phyloP scores from a whole-genome alignment of 2,888 invertebrate species.

The Caenorhabditis virilis region DNA sequence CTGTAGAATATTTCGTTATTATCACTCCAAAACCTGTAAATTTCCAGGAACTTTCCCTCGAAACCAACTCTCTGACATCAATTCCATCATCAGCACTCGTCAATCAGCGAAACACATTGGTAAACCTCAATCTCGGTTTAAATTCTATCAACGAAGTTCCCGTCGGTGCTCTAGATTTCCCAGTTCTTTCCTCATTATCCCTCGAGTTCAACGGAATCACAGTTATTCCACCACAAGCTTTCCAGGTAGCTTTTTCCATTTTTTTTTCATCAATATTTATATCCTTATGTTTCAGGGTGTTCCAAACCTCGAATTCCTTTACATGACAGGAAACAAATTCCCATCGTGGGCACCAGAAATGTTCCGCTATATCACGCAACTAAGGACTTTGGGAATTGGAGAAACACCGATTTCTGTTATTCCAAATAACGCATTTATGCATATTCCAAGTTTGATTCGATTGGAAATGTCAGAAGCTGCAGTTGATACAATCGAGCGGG shows the following conservation, averaged over 20 bases:
- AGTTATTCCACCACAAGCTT: constrained; percentile 65
- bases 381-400: constrained; percentile 67
- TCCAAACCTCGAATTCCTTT: constrained; percentile 67
- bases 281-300: too few species aligned
- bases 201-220: constrained; percentile 68
- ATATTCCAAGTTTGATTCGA: constrained; percentile 66
- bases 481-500: constrained; percentile 66
- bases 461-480: constrained; percentile 69
- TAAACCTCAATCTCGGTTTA: constrained; percentile 67
- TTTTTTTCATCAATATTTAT: too few species aligned
- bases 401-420: constrained; percentile 68
- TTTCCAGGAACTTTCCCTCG: constrained; percentile 65
- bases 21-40: too few species aligned
- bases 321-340: constrained; percentile 68
- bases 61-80: constrained; percentile 63
- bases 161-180: constrained; percentile 67
- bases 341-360: constrained; percentile 66
- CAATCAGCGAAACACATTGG: constrained; percentile 59
- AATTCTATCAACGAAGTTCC: constrained; percentile 65
- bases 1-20: too few species aligned
- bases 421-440: constrained; percentile 63
- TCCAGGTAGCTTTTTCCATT: too few species aligned
- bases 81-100: constrained; percentile 65
- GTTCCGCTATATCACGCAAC: constrained; percentile 65
- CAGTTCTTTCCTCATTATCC: constrained; percentile 65